These are phyloP conservation scores for Semotilus atromaculatus DNA, from an alignment of 2,797 vertebrate genomes.

Conservation along the genomic window DNA sequence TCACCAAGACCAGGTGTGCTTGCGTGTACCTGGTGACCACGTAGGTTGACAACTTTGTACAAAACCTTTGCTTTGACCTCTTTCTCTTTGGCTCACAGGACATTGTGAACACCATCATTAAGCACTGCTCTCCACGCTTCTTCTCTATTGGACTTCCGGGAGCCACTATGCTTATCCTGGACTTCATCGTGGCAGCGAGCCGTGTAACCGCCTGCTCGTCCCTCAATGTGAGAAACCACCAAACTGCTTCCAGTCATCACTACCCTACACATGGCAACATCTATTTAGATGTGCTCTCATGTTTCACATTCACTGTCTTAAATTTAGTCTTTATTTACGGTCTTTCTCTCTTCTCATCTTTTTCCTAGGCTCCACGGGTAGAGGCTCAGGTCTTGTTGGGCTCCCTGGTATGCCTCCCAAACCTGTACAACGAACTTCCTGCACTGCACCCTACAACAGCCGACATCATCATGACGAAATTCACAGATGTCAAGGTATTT, in stretches of 20 bases:
- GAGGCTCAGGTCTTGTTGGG: slow-evolving; percentile 97
- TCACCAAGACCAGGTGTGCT: slow-evolving; percentile 90
- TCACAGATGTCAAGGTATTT: slow-evolving; percentile 94
- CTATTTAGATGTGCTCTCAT: neutral
- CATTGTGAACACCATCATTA: slow-evolving; percentile 99
- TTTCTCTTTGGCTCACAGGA: slow-evolving; percentile 78
- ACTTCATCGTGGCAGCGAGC: slow-evolving; percentile 96
- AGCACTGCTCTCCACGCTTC: slow-evolving; percentile 97
- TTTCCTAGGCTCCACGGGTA: slow-evolving; percentile 89
- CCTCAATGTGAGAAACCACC: slow-evolving; percentile 86
- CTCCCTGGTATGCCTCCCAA: slow-evolving; percentile 96
- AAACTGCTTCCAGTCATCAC: neutral
- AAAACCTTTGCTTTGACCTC: neutral
- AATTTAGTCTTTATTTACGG: neutral
- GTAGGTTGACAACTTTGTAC: neutral
- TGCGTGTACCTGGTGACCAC: slow-evolving; percentile 10
- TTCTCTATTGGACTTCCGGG: slow-evolving; percentile 97
- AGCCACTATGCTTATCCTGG: slow-evolving; percentile 96
- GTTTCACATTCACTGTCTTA: neutral
- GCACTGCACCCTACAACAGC: slow-evolving; percentile 92
- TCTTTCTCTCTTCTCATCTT: slow-evolving; percentile 8
- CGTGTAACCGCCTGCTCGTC: slow-evolving; percentile 94
- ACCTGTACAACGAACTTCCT: slow-evolving; percentile 91
- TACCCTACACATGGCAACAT: neutral
- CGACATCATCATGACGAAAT: slow-evolving; percentile 90